These are phyloP conservation scores for Austrolebias charrua DNA, from an alignment of 2,797 vertebrate genomes.

Conservation along the genomic window DNA sequence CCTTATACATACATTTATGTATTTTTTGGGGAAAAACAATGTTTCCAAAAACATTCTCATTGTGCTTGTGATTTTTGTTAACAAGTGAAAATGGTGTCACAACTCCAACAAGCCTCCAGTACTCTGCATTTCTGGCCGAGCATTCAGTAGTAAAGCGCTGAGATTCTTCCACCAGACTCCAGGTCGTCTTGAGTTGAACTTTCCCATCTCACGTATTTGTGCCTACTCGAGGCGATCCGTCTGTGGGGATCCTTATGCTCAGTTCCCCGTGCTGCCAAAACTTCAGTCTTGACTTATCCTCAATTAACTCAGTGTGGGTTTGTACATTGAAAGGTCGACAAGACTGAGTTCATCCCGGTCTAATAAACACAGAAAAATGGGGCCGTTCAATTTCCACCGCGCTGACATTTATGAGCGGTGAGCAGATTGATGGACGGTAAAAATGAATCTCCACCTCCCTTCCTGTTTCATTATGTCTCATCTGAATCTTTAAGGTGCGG, in stretches of 20 bases:
- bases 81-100: conserved; percentile 9
- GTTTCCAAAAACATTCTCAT: conserved; percentile 7
- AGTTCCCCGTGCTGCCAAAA: conserved; percentile 19
- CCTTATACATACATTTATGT: neutral
- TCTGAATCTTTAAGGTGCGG: conserved; percentile 19
- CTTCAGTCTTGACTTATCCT: conserved; percentile 42
- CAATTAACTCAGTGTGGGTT: conserved; percentile 45
- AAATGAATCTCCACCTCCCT: conserved; percentile 34
- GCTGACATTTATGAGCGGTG: conserved; percentile 65
- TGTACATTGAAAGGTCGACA: conserved; percentile 53
- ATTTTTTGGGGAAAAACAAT: neutral
- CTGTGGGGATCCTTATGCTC: conserved; percentile 11
- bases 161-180: conserved; percentile 32
- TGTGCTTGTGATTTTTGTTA: neutral
- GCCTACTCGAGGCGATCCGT: conserved; percentile 8
- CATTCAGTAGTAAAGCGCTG: conserved; percentile 36
- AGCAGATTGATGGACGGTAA: conserved; percentile 55
- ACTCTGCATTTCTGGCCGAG: conserved; percentile 46
- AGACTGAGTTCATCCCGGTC: conserved; percentile 49
- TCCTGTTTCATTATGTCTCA: conserved; percentile 35
- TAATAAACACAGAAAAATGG: conserved; percentile 72
- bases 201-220: neutral
- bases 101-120: conserved; percentile 13
- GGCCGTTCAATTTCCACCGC: conserved; percentile 62
- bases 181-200: conserved; percentile 33